Evolutionary conservation across 2,888 invertebrate genomes (phyloP), one percentile per base, ranked within the genome.

Genomic region (Andrena minutula): DNA sequence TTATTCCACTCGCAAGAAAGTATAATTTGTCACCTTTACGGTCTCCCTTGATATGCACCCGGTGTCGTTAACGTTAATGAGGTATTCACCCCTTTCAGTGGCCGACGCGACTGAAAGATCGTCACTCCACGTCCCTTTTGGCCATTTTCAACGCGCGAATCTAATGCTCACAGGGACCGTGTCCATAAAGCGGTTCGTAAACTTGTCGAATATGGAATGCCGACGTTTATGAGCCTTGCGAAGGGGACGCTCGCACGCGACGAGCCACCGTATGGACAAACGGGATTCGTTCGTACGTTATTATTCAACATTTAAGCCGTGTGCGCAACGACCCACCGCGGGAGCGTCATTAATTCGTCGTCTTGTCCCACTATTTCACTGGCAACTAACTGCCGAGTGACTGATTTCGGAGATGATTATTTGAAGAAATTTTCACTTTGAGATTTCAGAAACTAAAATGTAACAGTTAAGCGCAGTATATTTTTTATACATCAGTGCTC

Each of bases 181-280:
- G 68, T 47, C 6, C 64, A 60, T 86, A 79, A 86, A 86, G 35
- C 28, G 30, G 86, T 64, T 60, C 83, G 86, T 83, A 77, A 86
- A 86, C n/a, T 74, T 35, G 66, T 72, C 76, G 75, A 74, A 83
- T 83, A 83, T 28, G 73, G 75, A 77, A 77, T 68, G 71, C 30
- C 26, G 75, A 80, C 80, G 68, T 80, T 86, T 83, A 76, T 60
- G 75, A 49, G 30, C n/a, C 7, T 0, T 16, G 3, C 8, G 65
- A 49, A 56, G 23, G 30, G 60, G 10, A 26, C 58, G 23, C 23
- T 63, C 41, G 32, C 51, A 12, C 10, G 58, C 56, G 41, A 32
- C 51, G n/a, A 26, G 12, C 6, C 0, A 35, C 0, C 20, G n/a
- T 56, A 32, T 26, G 51, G 28, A 69, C 16, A 51, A 49, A 56